phyloP scores from a whole-genome alignment of 2,888 invertebrate species.

The Patella caerulea region DNA sequence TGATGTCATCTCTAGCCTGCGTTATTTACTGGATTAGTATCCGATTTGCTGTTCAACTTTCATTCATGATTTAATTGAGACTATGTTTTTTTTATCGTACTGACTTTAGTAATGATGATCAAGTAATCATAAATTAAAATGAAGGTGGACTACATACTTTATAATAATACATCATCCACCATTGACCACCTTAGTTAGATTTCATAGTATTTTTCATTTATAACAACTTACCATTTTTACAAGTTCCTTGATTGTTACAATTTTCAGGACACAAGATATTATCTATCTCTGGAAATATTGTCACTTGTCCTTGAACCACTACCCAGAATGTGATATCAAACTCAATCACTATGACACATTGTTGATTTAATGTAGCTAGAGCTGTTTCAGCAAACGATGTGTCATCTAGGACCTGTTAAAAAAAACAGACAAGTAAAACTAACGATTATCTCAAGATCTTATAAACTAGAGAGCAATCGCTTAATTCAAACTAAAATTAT shows the following conservation, averaged over 20 bases:
- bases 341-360: conserved; percentile 23
- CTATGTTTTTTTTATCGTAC: too few relatives aligned
- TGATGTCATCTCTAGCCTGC: too few relatives aligned
- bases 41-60: too few relatives aligned
- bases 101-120: neutral
- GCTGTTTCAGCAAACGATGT: conserved; percentile 15
- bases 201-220: too few relatives aligned
- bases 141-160: too few relatives aligned
- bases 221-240: conserved; percentile 27
- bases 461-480: neutral
- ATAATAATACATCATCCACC: too few relatives aligned
- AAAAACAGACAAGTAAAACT: neutral
- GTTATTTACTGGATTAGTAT: too few relatives aligned
- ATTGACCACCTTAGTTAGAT: too few relatives aligned
- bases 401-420: conserved; percentile 23
- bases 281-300: conserved; percentile 27
- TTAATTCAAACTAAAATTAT: too few relatives aligned
- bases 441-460: too few relatives aligned
- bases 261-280: conserved; percentile 32
- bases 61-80: too few relatives aligned
- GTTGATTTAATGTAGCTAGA: conserved; percentile 24
- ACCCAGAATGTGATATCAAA: conserved; percentile 27
- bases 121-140: too few relatives aligned
- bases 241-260: conserved; percentile 41
- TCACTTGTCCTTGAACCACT: conserved; percentile 13